A percentile compares a stretch with the other conserved stretches of the same genome.
phyloP scores from a whole-genome alignment of 2,113 vertebrate species.

The Onychorhynchus coronatus region DNA sequence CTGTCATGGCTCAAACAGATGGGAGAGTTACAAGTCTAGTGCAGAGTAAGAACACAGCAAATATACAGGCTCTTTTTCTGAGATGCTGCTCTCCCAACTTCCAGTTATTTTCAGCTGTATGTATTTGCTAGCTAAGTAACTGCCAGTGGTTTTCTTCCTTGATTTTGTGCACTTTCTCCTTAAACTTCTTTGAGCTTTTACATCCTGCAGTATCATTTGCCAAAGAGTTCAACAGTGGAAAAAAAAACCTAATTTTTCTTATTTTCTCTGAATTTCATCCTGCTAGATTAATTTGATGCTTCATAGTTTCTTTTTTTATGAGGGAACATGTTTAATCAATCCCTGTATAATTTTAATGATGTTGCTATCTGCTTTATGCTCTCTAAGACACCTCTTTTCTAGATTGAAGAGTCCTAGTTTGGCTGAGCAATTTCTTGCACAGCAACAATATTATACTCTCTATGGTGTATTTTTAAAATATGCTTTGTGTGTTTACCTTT shows the following conservation, averaged over 20 bases:
- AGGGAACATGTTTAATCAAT: neutral
- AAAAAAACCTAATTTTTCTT: neutral
- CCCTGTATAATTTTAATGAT: neutral
- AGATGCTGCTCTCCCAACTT: neutral
- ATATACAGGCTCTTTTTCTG: neutral
- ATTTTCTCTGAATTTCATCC: neutral
- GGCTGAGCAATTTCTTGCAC: neutral
- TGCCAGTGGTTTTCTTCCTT: neutral
- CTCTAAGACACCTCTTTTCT: neutral
- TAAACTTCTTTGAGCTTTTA: neutral
- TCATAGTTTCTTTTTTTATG: neutral
- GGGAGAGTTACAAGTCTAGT: neutral
- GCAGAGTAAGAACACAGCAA: neutral
- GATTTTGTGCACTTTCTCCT: neutral
- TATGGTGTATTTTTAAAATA: neutral
- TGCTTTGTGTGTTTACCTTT: neutral
- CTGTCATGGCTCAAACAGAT: neutral
- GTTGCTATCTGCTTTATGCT: neutral
- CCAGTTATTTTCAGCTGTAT: neutral
- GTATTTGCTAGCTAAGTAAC: neutral
- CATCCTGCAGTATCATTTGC: neutral
- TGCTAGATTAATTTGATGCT: neutral
- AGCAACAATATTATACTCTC: neutral
- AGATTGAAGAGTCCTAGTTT: neutral
- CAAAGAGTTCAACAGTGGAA: neutral